Base-by-base conservation (phyloP, 2,797 vertebrate genomes). In the Cuniculus paca region DNA sequence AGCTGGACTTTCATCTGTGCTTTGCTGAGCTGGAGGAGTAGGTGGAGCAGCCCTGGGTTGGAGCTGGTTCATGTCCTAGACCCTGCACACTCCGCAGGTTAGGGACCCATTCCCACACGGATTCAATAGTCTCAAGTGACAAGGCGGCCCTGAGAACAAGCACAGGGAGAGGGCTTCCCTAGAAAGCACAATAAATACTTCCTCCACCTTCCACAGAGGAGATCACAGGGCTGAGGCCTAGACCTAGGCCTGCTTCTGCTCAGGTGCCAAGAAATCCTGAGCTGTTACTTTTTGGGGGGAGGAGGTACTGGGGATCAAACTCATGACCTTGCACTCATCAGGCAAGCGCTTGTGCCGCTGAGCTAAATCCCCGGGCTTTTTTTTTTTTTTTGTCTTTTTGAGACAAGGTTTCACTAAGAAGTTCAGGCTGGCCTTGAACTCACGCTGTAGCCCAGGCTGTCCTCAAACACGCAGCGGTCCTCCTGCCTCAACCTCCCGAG, bases 91-190 rank as follows among this genome's bases (percentile, higher is more conserved):
- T 22, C 75, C 77, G 34, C 70, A 83, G 86, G 70, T 93, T 86
- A 93, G 83, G 79, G 75, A 56, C 50, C 26, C 52, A 75, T 79
- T 92, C 28, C 92, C 88, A 86, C n/a, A 77, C 7, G 7, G 45
- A 91, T 90, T 87, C 93, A 95, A 96, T 45, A 93, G 83, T 60
- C 86, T 63, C 34, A 48, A 93, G 86, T 56, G 77, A 82, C 94
- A 81, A 68, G 52, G 63, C 7, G 19, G 42, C 45, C 79, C 50
- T 56, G 56, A 95, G 50, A 88, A 86, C 7, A 75, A 74, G 52
- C 91, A 42, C 10, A 3, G 54, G 39, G 54, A 72, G 24, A 94
- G 3, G 61, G 42, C 31, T 74, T 34, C 68, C 68, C 75, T 12
- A 11, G 68, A 79, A 95, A 80, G 58, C 6, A 86, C 8, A 75